Conservation (phyloP, 2,888 invertebrate species). For the Terebella lapidaria region DNA sequence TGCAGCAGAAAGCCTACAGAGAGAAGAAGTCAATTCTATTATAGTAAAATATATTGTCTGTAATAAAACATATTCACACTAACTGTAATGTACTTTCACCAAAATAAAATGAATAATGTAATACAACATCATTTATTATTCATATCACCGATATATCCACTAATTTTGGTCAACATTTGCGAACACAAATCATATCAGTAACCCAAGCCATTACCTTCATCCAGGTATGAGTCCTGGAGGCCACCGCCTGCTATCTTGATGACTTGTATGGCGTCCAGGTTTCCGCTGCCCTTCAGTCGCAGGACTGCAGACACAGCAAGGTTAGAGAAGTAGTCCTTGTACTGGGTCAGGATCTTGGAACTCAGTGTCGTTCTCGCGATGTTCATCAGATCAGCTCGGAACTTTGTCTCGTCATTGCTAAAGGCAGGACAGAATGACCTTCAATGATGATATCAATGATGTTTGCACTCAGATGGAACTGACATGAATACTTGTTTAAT, state of each 20-base stretch:
- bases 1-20: slow-evolving; percentile 76
- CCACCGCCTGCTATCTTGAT: slow-evolving; percentile 95
- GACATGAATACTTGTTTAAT: too few relatives aligned
- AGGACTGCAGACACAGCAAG: slow-evolving; percentile 93
- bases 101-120: too few relatives aligned
- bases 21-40: neutral
- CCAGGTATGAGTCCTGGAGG: slow-evolving; percentile 90
- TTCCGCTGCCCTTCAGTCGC: slow-evolving; percentile 65
- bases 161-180: too few relatives aligned
- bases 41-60: too few relatives aligned
- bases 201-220: slow-evolving; percentile 58
- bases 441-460: neutral
- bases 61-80: too few relatives aligned
- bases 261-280: slow-evolving; percentile 91
- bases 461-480: too few relatives aligned
- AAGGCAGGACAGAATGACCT: too few relatives aligned
- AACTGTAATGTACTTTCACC: too few relatives aligned
- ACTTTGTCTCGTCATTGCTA: slow-evolving; percentile 65
- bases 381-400: slow-evolving; percentile 85
- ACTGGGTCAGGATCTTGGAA: slow-evolving; percentile 94
- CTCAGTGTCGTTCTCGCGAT: slow-evolving; percentile 96
- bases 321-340: slow-evolving; percentile 93
- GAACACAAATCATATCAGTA: too few relatives aligned
- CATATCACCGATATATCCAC: too few relatives aligned
- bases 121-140: neutral